phyloP scores from a whole-genome alignment of 1,140 invertebrate genomes.

The Zaprionus davidi region DNA sequence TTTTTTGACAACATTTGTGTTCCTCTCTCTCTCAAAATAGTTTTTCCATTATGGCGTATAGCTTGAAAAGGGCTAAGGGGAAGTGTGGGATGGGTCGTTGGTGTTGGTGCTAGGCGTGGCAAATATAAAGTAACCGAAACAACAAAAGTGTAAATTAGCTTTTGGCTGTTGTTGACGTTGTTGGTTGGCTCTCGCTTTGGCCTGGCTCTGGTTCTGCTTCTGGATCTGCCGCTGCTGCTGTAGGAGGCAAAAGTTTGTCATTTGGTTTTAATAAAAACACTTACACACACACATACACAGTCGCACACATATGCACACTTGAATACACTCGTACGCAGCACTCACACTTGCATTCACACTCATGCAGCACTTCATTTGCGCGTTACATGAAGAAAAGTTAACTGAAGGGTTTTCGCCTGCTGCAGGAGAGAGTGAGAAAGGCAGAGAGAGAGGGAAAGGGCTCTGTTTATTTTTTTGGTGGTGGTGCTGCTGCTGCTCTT shows the following conservation, averaged over 20 bases:
- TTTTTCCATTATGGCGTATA: constrained; percentile 75
- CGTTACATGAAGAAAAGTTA: constrained; percentile 64
- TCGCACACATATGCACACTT: constrained; percentile 26
- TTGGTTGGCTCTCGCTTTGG: constrained; percentile 50
- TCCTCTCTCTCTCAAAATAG: constrained; percentile 64
- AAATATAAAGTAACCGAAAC: constrained; percentile 76
- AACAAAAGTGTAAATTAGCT: constrained; percentile 82
- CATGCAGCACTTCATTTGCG: constrained; percentile 75
- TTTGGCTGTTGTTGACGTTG: constrained; percentile 81
- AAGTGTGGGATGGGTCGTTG: no score
- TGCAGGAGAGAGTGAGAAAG: constrained; percentile 18
- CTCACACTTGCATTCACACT: constrained; percentile 47
- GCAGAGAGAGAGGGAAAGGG: neutral
- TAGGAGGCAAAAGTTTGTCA: constrained; percentile 75
- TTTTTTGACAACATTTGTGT: constrained; percentile 80
- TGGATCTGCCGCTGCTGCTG: constrained; percentile 33
- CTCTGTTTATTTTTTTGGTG: constrained; percentile 39
- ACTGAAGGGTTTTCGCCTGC: constrained; percentile 69
- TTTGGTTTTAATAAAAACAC: constrained; percentile 82
- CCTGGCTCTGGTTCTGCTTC: constrained; percentile 46
- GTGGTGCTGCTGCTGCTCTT: constrained; percentile 54
- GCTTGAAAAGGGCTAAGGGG: neutral
- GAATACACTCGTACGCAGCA: constrained; percentile 22
- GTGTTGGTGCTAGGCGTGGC: constrained; percentile 22
- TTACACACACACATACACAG: constrained; percentile 49